Conservation (phyloP, 2,113 vertebrate species). For the Patagioenas fasciata region DNA sequence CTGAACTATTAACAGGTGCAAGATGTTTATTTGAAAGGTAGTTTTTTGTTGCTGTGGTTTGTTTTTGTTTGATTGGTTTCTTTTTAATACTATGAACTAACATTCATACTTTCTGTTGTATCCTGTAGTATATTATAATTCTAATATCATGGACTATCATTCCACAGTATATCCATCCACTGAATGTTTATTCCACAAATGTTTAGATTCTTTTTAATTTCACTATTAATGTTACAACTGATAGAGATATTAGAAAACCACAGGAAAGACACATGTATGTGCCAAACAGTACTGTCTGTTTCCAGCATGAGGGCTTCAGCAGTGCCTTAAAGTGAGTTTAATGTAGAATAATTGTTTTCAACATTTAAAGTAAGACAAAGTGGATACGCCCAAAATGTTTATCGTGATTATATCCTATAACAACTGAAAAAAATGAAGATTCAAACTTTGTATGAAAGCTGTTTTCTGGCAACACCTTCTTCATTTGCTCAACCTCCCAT, state of each 20-base stretch:
- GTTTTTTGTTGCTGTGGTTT: not conserved
- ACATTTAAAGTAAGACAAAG: not conserved
- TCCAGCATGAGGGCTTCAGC: accelerated
- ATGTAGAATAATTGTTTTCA: not conserved
- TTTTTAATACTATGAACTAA: not conserved
- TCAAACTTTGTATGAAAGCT: not conserved
- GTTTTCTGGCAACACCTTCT: accelerated
- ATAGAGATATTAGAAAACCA: not conserved
- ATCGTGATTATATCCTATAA: not conserved
- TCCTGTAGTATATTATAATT: not conserved
- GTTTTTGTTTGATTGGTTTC: too few relatives aligned
- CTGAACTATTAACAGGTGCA: not conserved
- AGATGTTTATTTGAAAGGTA: not conserved
- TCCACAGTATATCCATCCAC: not conserved
- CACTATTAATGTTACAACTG: not conserved
- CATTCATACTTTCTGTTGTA: accelerated
- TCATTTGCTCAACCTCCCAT: not conserved
- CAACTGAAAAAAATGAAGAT: not conserved
- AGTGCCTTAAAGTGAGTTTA: not conserved
- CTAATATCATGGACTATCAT: not conserved
- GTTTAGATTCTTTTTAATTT: not conserved
- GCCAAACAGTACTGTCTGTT: not conserved
- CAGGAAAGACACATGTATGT: not conserved
- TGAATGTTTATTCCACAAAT: not conserved
- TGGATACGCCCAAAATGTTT: not conserved